Percentiles rank a stretch among this genome's conserved stretches.
These are phyloP conservation scores for Dinocampus coccinellae DNA, from an alignment of 2,888 invertebrate genomes.

Conservation along the genomic window DNA sequence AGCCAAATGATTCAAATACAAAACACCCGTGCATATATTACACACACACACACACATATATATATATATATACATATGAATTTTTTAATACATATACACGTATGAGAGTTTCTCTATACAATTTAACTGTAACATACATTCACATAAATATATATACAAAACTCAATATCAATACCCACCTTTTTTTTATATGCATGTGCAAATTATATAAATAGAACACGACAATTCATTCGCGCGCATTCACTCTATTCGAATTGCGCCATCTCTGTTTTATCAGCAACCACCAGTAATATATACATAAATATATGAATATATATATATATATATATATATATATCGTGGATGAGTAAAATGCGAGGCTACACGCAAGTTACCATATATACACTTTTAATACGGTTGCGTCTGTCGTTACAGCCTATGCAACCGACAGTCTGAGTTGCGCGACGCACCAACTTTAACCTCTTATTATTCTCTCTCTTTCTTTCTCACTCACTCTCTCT, in stretches of 20 bases:
- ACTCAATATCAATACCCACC: conserved; percentile 11
- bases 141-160: conserved; percentile 26
- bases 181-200: neutral
- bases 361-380: neutral
- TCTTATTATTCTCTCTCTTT: conserved; percentile 34
- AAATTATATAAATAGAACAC: neutral
- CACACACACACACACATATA: conserved; percentile 7
- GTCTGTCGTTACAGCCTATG: conserved; percentile 41
- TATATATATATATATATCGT: neutral
- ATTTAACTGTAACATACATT: conserved; percentile 59
- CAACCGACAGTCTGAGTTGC: conserved; percentile 45
- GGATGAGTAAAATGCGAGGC: neutral
- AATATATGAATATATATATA: neutral
- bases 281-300: neutral
- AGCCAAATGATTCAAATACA: too few relatives aligned
- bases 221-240: neutral
- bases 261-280: conserved; percentile 8
- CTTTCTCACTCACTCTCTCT: neutral
- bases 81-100: neutral
- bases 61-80: conserved; percentile 1
- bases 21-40: too few relatives aligned
- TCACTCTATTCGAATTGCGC: neutral
- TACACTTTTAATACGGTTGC: conserved; percentile 38
- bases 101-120: conserved; percentile 56
- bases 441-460: conserved; percentile 45